Conservation (phyloP, 2,113 vertebrate species). For the Arvicanthis niloticus region DNA sequence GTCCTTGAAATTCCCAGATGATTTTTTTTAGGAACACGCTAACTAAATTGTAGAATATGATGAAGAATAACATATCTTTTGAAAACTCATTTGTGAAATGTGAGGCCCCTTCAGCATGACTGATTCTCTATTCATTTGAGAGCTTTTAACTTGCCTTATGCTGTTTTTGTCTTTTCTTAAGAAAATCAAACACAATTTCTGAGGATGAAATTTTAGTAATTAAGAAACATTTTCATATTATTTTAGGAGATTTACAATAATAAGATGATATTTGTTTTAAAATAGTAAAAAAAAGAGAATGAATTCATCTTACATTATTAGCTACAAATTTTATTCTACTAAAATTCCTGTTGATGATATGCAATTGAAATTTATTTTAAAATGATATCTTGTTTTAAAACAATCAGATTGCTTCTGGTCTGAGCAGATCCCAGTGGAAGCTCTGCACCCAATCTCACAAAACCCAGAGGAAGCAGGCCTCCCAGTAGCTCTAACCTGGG, state of each 20-base stretch:
- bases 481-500: no score
- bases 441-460: no score
- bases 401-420: neutral
- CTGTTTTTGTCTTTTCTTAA: slow-evolving; percentile 51
- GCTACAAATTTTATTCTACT: slow-evolving; percentile 17
- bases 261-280: slow-evolving; percentile 26
- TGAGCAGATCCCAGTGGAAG: no score
- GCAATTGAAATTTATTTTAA: slow-evolving; percentile 29
- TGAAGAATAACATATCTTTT: slow-evolving; percentile 63
- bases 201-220: neutral
- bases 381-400: neutral
- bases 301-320: slow-evolving; percentile 11
- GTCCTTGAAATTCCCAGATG: slow-evolving; percentile 55
- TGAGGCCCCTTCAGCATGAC: slow-evolving; percentile 34
- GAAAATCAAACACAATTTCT: slow-evolving; percentile 68
- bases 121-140: slow-evolving; percentile 61
- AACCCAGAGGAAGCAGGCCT: no score
- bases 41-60: slow-evolving; percentile 51
- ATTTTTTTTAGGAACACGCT: slow-evolving; percentile 63
- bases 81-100: slow-evolving; percentile 66
- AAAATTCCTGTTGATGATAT: neutral
- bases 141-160: slow-evolving; percentile 60
- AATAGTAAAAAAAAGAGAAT: slow-evolving; percentile 34
- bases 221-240: slow-evolving; percentile 40
- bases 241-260: slow-evolving; percentile 39